These are phyloP conservation scores for Ectropis crepuscularia DNA, from an alignment of 2,888 invertebrate species.

Conservation along the genomic window DNA sequence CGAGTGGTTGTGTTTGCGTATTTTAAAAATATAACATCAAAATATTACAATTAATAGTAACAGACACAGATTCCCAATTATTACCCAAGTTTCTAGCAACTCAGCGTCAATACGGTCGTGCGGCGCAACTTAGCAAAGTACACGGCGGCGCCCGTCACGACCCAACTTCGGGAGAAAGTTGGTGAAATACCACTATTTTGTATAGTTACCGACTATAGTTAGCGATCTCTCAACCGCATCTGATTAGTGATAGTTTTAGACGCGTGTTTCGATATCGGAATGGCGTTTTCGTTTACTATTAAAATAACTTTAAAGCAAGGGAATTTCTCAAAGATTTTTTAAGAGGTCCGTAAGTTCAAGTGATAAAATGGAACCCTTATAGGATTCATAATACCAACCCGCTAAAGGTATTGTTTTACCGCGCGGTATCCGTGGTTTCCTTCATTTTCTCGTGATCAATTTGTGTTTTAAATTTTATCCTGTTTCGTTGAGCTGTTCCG, in stretches of 20 bases:
- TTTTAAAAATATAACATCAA: too few relatives aligned
- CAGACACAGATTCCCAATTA: not conserved
- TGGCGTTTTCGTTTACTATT: constrained; percentile 2
- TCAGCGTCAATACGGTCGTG: constrained; percentile 12
- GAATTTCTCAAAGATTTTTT: too few relatives aligned
- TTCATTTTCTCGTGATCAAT: too few relatives aligned
- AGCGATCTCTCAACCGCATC: constrained; percentile 45
- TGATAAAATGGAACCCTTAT: too few relatives aligned
- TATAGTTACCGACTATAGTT: constrained; percentile 45
- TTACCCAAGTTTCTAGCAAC: not conserved
- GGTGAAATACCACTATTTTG: constrained; percentile 57
- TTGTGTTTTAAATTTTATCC: too few relatives aligned
- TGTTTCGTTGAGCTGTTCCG: too few relatives aligned
- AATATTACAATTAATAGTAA: not conserved
- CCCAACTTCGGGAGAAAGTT: constrained; percentile 49
- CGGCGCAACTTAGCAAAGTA: constrained; percentile 34
- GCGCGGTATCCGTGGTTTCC: too few relatives aligned
- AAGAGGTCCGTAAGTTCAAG: too few relatives aligned
- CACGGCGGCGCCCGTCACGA: constrained; percentile 45
- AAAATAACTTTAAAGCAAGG: not conserved
- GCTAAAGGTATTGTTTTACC: too few relatives aligned
- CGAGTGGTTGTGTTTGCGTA: too few relatives aligned
- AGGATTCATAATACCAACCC: too few relatives aligned
- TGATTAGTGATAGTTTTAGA: constrained; percentile 22
- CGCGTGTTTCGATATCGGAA: constrained; percentile 29